Evolutionary conservation across 2,797 vertebrate genomes (phyloP).

Genomic region (Natrix natrix): DNA sequence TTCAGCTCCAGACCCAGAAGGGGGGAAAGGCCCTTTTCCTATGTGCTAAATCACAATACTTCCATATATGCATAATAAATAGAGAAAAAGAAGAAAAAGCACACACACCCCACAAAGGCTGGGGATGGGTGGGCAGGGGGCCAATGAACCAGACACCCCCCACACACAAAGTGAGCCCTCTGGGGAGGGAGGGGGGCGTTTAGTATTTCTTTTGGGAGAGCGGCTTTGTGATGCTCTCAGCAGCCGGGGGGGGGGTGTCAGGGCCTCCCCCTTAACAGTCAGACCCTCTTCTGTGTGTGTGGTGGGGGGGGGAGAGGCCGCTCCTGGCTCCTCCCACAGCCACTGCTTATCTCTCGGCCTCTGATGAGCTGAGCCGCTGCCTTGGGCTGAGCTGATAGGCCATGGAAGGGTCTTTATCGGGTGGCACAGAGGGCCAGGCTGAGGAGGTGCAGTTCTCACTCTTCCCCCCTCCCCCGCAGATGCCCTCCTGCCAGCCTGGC

Average conservation of each 20-base stretch:
- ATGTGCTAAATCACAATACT: too few relatives aligned
- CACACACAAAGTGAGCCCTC: neutral
- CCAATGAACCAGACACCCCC: neutral
- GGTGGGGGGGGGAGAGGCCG: accelerated
- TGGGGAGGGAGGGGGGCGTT: neutral
- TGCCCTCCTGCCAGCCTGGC: neutral
- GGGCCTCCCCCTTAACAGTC: neutral
- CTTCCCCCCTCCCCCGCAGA: neutral
- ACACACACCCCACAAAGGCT: neutral
- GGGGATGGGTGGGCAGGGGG: neutral
- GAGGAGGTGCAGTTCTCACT: neutral
- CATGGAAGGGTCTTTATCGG: neutral
- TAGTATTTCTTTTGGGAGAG: neutral
- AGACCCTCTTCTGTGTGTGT: neutral
- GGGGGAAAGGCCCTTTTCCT: too few relatives aligned
- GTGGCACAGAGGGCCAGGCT: neutral
- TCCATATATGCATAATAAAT: too few relatives aligned
- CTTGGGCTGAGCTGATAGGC: neutral
- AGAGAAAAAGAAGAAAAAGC: neutral
- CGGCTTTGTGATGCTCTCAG: neutral
- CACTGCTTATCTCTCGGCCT: neutral
- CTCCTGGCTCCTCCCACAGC: neutral
- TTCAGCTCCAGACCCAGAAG: neutral
- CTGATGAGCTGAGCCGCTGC: neutral
- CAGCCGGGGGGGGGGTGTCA: neutral